phyloP scores from a whole-genome alignment of 2,113 vertebrate species.

The Scytalopus superciliaris region DNA sequence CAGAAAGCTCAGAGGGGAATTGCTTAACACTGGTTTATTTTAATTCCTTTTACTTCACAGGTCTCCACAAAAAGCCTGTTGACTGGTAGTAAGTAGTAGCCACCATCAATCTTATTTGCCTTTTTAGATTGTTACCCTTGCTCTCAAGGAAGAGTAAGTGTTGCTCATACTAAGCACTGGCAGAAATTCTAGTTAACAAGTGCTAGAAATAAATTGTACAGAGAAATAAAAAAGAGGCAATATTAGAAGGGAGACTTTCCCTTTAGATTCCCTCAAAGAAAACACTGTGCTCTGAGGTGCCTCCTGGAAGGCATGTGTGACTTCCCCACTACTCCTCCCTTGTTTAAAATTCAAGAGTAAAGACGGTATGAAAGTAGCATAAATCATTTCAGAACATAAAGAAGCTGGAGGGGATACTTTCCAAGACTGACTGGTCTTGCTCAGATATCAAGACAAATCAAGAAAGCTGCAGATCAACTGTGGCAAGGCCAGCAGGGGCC shows the following conservation, averaged over 20 bases:
- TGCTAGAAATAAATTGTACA: background rate
- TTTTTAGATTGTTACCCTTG: background rate
- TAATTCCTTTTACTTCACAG: background rate
- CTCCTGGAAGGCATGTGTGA: background rate
- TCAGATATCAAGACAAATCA: slow-evolving; percentile 10
- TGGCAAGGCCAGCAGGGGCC: background rate
- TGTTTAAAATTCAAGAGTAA: slow-evolving; percentile 18
- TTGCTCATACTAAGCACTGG: background rate
- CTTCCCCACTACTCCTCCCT: background rate
- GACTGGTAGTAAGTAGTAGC: background rate
- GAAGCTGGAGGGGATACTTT: background rate
- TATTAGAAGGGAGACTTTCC: background rate
- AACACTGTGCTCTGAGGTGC: background rate
- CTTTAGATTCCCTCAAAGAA: background rate
- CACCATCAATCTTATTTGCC: background rate
- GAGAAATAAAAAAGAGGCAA: background rate
- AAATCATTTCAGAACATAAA: background rate
- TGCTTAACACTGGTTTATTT: background rate
- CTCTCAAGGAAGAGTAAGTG: background rate
- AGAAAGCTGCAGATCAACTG: background rate
- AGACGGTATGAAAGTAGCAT: background rate
- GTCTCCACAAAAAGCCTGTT: background rate
- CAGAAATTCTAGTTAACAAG: background rate
- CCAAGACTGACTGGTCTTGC: background rate
- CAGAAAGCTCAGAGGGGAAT: background rate